Conservation (phyloP, 1,140 invertebrate species). For the Dendrolimus punctatus region DNA sequence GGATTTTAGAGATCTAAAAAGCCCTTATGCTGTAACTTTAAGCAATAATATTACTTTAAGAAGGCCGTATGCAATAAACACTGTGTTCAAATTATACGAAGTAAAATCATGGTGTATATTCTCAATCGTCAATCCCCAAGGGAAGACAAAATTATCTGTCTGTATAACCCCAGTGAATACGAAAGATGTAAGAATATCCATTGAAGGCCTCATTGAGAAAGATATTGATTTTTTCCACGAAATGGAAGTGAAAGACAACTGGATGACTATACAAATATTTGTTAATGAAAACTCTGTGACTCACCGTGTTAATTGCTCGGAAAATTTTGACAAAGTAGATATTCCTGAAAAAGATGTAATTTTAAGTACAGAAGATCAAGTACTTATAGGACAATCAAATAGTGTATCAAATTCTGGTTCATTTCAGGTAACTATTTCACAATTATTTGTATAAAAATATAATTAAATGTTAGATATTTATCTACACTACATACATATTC, state of each 20-base stretch:
- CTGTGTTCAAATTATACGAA: constrained; percentile 6
- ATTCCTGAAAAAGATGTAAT: not conserved
- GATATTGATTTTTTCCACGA: not conserved
- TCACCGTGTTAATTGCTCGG: not conserved
- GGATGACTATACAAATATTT: constrained; percentile 4
- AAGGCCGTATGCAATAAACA: constrained; percentile 7
- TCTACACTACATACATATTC: too few species aligned
- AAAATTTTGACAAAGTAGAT: not conserved
- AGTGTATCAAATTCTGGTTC: too few species aligned
- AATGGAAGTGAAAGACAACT: not conserved
- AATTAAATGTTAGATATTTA: too few species aligned
- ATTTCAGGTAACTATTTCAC: too few species aligned
- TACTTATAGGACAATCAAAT: too few species aligned
- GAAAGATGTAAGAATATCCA: not conserved
- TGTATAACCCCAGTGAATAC: constrained; percentile 3
- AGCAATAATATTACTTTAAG: not conserved
- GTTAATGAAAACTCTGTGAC: constrained; percentile 1
- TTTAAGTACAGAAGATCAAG: too few species aligned
- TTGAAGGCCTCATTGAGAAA: not conserved
- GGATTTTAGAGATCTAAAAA: too few species aligned
- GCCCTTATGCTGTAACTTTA: too few species aligned
- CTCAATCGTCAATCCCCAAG: constrained; percentile 1
- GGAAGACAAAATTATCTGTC: not conserved
- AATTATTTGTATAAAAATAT: too few species aligned
- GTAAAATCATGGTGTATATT: constrained; percentile 8